Evolutionary conservation across 2,888 invertebrate species (phyloP), one percentile per base, ranked within the genome.

Genomic region (Drosophila diplacantha): DNA sequence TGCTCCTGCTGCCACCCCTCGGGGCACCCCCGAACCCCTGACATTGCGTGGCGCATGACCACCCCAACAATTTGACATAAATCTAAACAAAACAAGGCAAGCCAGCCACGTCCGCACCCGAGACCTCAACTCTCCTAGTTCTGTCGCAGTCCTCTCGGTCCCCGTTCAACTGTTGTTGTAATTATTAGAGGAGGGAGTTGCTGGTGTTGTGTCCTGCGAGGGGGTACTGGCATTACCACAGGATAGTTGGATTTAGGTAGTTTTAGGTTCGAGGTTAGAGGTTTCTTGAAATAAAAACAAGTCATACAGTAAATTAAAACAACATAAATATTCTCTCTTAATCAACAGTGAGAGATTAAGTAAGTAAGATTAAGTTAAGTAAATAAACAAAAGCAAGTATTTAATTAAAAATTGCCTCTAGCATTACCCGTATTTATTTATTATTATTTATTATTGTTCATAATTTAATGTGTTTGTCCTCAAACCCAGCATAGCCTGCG

Each of bases 31-130:
- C 1, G 5, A 2, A 24, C 41, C 20, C 47, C 24, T n/a, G 49
- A 39, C 26, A 49, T 24, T 31, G 60, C 63, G 50, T 51, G 26
- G 60, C 44, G 34, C 57, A 56, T 50, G 56, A 60, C 38, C 20
- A 14, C 51, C 54, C 66, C 68, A 76, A 68, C 82, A 81, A 80
- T 80, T 80, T 83, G 82, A 82, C 81, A 80, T 80, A 84, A 80
- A 80, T 80, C 84, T 74, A 77, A 84, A 80, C 71, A 77, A 77
- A 80, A 80, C 84, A 84, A 80, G 73, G 51, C 64, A 50, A 57
- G 71, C 41, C 38, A 41, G 51, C 29, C 8, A 29, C 35, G 41
- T 44, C 61, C 43, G 58, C 32, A 71, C 57, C 54, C 51, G 59
- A 63, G 50, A 58, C 60, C 38, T 39, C 39, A 18, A 8, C 18